Evolutionary conservation across 2,888 invertebrate genomes (phyloP), one percentile per base, ranked within the genome.

Genomic region (Drosophila aldrichi): DNA sequence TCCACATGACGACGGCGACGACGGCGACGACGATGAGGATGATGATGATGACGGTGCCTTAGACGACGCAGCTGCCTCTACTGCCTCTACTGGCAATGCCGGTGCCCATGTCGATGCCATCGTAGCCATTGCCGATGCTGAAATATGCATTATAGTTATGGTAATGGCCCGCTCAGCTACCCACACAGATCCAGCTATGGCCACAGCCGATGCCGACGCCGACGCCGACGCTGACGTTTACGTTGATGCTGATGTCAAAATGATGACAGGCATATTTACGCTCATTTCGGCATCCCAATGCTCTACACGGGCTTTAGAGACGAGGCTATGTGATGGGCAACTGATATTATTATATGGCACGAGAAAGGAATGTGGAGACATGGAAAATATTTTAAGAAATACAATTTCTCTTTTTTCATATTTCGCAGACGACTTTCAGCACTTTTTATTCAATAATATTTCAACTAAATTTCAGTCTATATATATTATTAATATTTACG

Each of bases 131-230:
- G 84, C 74, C 86, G 81, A 86, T 88, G 83, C 83, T 86, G 85
- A 88, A 88, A 85, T 87, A 87, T 87, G 88, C 88, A 87, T 87
- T 87, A 87, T 89, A 84, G 89, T 89, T 87, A 89, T 87, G 89
- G 89, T 89, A 87, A 87, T 87, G 83, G 81, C 71, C 63, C 72
- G 80, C 71, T 76, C 79, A 81, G 77, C 87, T 72, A 79, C 56
- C 61, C 58, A 38, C 55, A 51, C 64, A 20, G 59, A 64, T 61
- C 43, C 60, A 59, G 66, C 65, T 49, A 51, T 46, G 49, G 57
- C 56, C 43, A 8, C 56, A 56, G 20, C 29, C 51, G 63, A 55
- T 46, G 38, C 49, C 34, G 57, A 29, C 6, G 43, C 43, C 22
- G 43, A 43, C 4, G 48, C 43, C 16, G 38, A 36, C 1, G 22